Base-by-base conservation (phyloP, 2,888 invertebrate genomes). In the Uropetala carovei region DNA sequence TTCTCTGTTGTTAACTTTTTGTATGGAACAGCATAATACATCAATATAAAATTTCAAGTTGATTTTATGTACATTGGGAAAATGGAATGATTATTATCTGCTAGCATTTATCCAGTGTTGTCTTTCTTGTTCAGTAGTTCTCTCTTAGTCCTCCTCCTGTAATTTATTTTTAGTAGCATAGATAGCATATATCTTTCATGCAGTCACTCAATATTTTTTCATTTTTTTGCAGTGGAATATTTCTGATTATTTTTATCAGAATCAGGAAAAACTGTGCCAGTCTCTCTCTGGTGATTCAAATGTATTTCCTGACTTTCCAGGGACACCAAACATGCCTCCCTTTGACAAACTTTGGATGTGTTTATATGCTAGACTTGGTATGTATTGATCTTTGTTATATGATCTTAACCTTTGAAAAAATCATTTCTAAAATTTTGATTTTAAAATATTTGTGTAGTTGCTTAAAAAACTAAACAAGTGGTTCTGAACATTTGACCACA, bases 331-430 rank as follows among this genome's bases (percentile, higher is more conserved):
- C 94, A 97, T 98, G 96, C 97, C 98, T 27, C 97, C 98, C 92
- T 98, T 99, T 94, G 99, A 99, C 95, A 97, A 97, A 94, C 96
- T 99, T 13, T 99, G 99, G 99, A 98, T 99, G 98, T 98, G 98
- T 94, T 96, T 99, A 92, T 99, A 98, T 95, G 97, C 98, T 18
- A 96, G 98, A 94, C 95, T 99, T 93, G 98, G 97, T 96, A 94
- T 95, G 95, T 93, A 84, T 93, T 85, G 43, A 43, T 43, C 43
- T 43, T 43, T 43, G 43, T 5, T 43, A 43, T 1, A 43, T 43
- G 43, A 43, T 75, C 22, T 18, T n/a, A 18, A 68, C 13, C 8
- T 82, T 30, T 43, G 0, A 43, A 57, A 14, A 30, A 56, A 83
- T 83, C 4, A 8, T 43, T 11, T 56, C 43, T 56, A 0, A 27